Conservation (phyloP, 1,140 invertebrate species). For the Condylostylus longicornis region DNA sequence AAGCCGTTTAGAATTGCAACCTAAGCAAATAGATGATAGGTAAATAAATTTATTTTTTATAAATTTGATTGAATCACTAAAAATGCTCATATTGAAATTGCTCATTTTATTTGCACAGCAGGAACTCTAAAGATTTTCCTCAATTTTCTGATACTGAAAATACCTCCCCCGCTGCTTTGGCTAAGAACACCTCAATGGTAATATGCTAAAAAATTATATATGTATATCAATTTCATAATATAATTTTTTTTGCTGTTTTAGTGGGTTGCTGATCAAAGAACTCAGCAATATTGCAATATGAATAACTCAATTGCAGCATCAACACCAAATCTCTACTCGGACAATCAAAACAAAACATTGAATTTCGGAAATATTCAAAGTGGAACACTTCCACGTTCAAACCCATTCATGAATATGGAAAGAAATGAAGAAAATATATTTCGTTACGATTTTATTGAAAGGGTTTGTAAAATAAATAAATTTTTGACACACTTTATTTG, state of each 20-base stretch:
- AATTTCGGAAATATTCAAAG: slow-evolving; percentile 13
- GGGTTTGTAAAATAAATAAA: slow-evolving; percentile 3
- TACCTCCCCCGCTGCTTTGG: slow-evolving; percentile 28
- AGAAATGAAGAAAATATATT: slow-evolving; percentile 43
- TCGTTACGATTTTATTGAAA: slow-evolving; percentile 36
- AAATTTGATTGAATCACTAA: background rate
- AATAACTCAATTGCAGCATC: slow-evolving; percentile 24
- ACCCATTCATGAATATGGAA: slow-evolving; percentile 59
- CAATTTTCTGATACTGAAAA: slow-evolving; percentile 32
- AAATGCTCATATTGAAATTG: background rate
- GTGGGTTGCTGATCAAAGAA: slow-evolving; percentile 48
- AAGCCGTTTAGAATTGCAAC: too few relatives aligned
- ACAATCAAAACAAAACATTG: slow-evolving; percentile 2
- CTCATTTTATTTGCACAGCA: slow-evolving; percentile 1
- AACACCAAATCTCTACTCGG: slow-evolving; percentile 20
- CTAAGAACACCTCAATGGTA: slow-evolving; percentile 18
- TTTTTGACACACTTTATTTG: background rate
- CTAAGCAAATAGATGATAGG: too few relatives aligned
- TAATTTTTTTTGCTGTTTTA: slow-evolving; percentile 2
- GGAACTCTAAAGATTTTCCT: slow-evolving; percentile 20
- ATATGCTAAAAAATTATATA: slow-evolving; percentile 2
- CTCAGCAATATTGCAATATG: slow-evolving; percentile 30
- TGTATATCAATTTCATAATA: slow-evolving; percentile 8
- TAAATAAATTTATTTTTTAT: background rate
- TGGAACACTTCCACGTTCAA: slow-evolving; percentile 31